Evolutionary conservation across 1,140 invertebrate genomes (phyloP), one percentile per base, ranked within the genome.

Genomic region (Drosophila erecta): DNA sequence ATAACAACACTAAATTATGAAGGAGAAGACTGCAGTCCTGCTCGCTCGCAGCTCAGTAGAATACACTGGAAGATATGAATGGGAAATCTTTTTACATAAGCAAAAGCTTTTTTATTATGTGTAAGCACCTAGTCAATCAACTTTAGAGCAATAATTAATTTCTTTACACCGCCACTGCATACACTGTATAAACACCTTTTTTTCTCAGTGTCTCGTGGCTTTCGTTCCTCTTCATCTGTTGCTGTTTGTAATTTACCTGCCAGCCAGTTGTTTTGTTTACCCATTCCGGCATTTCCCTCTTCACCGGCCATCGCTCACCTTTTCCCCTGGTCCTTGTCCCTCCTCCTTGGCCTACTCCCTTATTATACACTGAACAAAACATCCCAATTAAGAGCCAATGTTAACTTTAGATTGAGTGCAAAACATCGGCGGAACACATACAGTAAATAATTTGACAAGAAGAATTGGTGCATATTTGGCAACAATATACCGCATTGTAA

Each of bases 191-290:
- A 17, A 1, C 17, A 17, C 1, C 17, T 1, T 17, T 62, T 62
- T 59, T 5, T 41, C 4, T 24, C 59, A 33, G 37, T 62, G 54
- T 65, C 7, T 57, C 22, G 14, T 7, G 11, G 22, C 44, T 4
- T 8, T 17, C 49, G 43, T 41, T 14, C 59, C 17, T 33, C 35
- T 50, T 66, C 43, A 57, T 57, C 65, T 71, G 35, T 71, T 71
- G 50, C 66, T 70, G 43, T 71, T 57, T 67, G 66, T 89, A 79
- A 70, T 79, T 87, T 89, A 89, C 79, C 83, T 87, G 84, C 71
- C 56, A 17, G 55, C 33, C 17, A 47, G 27, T 49, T 76, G 61
- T 47, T 76, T 59, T 79, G 64, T 61, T 85, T 57, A 76, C 70
- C 61, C 81, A 33, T 66, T 43, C 47, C 38, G 73, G 61, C 49